Percentiles rank a stretch among this genome's conserved stretches.
phyloP scores from a whole-genome alignment of 2,797 vertebrate genomes.

The Sebastes nivosus region DNA sequence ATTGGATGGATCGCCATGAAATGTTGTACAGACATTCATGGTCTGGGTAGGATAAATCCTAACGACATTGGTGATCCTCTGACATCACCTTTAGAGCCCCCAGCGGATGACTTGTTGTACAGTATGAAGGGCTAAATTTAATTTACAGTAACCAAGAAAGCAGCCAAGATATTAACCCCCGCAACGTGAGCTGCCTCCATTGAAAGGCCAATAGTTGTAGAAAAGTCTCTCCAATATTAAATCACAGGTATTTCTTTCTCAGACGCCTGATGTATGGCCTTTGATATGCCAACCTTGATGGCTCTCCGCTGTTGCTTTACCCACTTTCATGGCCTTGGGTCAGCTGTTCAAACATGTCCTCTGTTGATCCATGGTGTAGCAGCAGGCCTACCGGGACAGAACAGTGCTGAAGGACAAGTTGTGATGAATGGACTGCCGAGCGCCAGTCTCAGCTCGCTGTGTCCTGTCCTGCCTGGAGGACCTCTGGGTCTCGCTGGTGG shows the following conservation, averaged over 20 bases:
- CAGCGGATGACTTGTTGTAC: neutral
- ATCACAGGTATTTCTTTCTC: conserved; percentile 38
- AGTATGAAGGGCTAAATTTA: neutral
- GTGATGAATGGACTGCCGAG: conserved; percentile 69
- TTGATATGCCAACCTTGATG: conserved; percentile 23
- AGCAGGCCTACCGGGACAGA: conserved; percentile 57
- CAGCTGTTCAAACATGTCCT: conserved; percentile 72
- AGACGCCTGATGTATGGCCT: conserved; percentile 29
- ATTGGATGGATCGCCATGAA: neutral
- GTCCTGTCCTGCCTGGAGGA: conserved; percentile 61
- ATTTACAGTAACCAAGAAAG: neutral
- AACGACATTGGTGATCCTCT: neutral
- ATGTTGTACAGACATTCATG: neutral
- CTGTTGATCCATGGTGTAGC: conserved; percentile 63
- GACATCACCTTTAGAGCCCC: neutral
- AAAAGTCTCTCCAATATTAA: conserved; percentile 6
- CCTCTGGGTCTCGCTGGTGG: conserved; percentile 35
- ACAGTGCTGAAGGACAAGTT: conserved; percentile 60
- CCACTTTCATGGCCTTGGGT: conserved; percentile 60
- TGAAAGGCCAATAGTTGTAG: neutral
- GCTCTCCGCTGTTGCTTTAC: conserved; percentile 37
- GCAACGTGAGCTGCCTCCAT: neutral
- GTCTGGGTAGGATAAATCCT: neutral
- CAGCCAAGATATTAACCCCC: neutral
- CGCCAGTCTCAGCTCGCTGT: conserved; percentile 35